Percentiles rank a stretch among this genome's conserved stretches.
phyloP scores from a whole-genome alignment of 2,888 invertebrate species.

The Ligdia adustata region DNA sequence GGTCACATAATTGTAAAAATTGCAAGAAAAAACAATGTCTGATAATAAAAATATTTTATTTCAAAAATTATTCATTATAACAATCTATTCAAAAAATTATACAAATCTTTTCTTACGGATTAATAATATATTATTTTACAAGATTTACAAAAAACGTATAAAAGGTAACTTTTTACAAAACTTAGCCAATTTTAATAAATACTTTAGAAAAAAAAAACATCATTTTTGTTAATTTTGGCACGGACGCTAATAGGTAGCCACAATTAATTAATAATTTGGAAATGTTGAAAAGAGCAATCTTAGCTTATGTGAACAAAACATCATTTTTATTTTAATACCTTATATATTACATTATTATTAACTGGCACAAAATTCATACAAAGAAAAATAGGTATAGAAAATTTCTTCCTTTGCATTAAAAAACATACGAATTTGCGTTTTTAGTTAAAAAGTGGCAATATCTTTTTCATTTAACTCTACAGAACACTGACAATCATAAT shows the following conservation, averaged over 20 bases:
- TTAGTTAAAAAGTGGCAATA: no score
- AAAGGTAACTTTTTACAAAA: slow-evolving; percentile 67
- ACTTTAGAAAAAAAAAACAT: slow-evolving; percentile 37
- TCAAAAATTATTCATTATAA: slow-evolving; percentile 65
- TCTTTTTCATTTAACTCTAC: no score
- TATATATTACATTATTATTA: slow-evolving; percentile 57
- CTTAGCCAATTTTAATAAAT: slow-evolving; percentile 61
- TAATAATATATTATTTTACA: slow-evolving; percentile 54
- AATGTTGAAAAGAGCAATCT: slow-evolving; percentile 62
- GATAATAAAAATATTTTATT: slow-evolving; percentile 71
- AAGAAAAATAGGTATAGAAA: no score
- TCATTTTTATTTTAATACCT: slow-evolving; percentile 31
- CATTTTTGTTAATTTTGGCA: slow-evolving; percentile 62
- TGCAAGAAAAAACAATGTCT: slow-evolving; percentile 16
- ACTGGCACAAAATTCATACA: slow-evolving; percentile 77
- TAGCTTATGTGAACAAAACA: no score
- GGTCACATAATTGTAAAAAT: no score
- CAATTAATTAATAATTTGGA: slow-evolving; percentile 30
- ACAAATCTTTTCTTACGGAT: slow-evolving; percentile 51
- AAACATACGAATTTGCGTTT: no score
- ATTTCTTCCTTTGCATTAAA: no score
- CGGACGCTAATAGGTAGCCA: slow-evolving; percentile 56
- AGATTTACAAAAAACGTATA: slow-evolving; percentile 61
- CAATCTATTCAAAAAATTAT: slow-evolving; percentile 57
- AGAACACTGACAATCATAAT: not conserved